Percentiles rank a stretch among this genome's conserved stretches.
phyloP scores from a whole-genome alignment of 2,113 vertebrate genomes.

The Nycticryphes semicollaris region DNA sequence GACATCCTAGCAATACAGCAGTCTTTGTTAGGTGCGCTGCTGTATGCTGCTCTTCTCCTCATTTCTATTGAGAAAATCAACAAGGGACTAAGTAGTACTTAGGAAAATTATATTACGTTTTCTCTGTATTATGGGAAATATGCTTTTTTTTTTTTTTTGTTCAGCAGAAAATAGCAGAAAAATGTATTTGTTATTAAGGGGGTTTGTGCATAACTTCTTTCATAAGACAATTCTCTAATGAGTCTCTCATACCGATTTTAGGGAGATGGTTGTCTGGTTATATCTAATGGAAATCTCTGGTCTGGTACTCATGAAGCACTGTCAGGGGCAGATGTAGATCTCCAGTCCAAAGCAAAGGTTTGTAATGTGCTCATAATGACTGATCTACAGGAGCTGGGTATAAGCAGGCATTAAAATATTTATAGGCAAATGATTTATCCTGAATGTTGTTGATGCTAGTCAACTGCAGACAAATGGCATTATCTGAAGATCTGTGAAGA shows the following conservation, averaged over 20 bases:
- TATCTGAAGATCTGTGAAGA: background rate
- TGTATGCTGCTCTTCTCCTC: background rate
- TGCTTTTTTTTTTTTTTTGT: background rate
- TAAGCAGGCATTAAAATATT: background rate
- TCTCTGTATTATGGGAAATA: background rate
- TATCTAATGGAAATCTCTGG: background rate
- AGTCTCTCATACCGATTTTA: background rate
- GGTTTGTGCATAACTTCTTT: background rate
- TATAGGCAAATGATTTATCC: background rate
- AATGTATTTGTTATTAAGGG: background rate
- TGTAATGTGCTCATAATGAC: background rate
- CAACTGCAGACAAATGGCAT: background rate
- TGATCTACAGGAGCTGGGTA: background rate
- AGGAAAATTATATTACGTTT: slow-evolving; percentile 20
- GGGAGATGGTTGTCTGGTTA: background rate
- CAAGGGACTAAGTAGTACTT: background rate
- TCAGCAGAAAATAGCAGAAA: background rate
- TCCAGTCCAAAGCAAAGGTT: background rate
- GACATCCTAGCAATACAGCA: background rate
- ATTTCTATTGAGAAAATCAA: background rate
- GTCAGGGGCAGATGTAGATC: background rate
- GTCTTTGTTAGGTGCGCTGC: background rate
- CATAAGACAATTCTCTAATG: background rate
- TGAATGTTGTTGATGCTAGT: background rate
- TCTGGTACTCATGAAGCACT: background rate